Conservation (phyloP, 2,113 vertebrate genomes). For the Alouatta palliata region DNA sequence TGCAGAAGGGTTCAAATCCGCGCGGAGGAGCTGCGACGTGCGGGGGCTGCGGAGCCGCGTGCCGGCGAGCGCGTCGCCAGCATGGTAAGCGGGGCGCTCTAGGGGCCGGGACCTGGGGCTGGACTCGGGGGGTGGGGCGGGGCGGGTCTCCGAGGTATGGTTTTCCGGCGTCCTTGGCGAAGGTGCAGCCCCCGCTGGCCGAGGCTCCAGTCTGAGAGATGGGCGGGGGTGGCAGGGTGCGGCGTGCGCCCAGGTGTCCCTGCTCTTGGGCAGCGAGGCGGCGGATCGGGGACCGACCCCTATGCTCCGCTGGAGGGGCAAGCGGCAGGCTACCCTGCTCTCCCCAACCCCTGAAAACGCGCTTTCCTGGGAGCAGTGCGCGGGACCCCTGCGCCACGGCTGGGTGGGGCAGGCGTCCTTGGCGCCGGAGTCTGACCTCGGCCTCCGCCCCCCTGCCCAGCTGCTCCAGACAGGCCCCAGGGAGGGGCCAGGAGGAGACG, state of each 20-base stretch:
- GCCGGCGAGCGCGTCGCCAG: not conserved
- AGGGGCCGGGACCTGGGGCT: not conserved
- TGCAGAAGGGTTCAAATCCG: slow-evolving; percentile 62
- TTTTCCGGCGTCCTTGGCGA: slow-evolving; percentile 15
- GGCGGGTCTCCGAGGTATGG: not conserved
- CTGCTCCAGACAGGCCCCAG: not conserved
- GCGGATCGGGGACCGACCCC: not conserved
- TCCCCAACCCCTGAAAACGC: not conserved
- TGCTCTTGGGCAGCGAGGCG: not conserved
- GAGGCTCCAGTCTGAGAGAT: not conserved
- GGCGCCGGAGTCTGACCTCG: not conserved
- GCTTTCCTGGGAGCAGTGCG: not conserved
- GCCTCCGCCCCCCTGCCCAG: not conserved
- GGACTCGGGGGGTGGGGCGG: not conserved
- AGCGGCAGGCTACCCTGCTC: not conserved
- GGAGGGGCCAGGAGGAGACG: not conserved
- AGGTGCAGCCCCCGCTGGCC: not conserved
- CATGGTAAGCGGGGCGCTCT: slow-evolving; percentile 68
- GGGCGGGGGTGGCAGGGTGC: not conserved
- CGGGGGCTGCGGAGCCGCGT: not conserved
- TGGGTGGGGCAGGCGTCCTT: not conserved
- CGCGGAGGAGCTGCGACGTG: not conserved
- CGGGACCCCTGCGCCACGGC: not conserved
- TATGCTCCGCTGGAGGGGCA: not conserved
- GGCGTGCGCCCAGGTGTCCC: not conserved